A percentile compares a stretch with the other conserved stretches of the same genome.
Conservation (phyloP, 2,797 vertebrate genomes). For the Simalia tracyae region DNA sequence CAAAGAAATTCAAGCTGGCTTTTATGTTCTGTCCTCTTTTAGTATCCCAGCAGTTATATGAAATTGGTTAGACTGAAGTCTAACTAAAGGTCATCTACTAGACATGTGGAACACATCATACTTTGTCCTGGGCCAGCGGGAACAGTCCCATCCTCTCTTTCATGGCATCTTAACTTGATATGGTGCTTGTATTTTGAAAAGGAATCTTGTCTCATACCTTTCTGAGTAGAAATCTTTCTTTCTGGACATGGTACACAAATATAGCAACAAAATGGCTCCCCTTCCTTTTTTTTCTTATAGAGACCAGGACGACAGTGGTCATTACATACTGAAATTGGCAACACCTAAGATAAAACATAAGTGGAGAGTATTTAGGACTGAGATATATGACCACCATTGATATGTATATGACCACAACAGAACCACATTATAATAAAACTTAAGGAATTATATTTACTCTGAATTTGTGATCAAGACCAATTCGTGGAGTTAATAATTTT, state of each 20-base stretch:
- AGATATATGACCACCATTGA: neutral
- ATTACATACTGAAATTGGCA: constrained; percentile 5
- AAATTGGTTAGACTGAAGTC: neutral
- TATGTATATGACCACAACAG: neutral
- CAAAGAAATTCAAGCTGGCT: neutral
- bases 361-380: neutral
- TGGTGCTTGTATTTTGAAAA: neutral
- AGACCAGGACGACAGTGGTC: neutral
- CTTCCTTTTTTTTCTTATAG: neutral
- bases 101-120: neutral
- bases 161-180: neutral
- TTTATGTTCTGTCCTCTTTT: neutral
- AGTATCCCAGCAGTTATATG: neutral
- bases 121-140: neutral
- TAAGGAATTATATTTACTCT: neutral
- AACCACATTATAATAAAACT: neutral
- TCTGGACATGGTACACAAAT: neutral
- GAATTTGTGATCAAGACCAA: neutral
- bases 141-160: neutral
- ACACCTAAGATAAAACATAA: neutral
- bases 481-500: neutral
- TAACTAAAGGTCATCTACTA: neutral
- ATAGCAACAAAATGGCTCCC: constrained; percentile 13
- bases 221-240: neutral
- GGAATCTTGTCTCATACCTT: neutral